Evolutionary conservation across 2,888 invertebrate genomes (phyloP).

Genomic region (Melieria picta): DNA sequence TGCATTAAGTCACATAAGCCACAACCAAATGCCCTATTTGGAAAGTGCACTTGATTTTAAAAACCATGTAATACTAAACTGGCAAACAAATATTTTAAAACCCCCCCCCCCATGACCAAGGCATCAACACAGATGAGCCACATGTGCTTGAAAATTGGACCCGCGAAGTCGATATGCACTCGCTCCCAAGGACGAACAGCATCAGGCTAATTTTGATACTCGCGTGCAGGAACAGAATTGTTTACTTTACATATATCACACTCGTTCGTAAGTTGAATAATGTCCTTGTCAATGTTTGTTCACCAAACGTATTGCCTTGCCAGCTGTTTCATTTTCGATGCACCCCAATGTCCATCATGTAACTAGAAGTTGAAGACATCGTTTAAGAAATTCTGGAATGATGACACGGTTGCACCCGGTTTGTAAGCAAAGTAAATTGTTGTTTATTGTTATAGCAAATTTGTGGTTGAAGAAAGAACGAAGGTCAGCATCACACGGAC

Average conservation of each 20-base stretch:
- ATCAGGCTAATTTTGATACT: not conserved
- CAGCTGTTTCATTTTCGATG: constrained; percentile 19
- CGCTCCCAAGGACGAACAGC: not conserved
- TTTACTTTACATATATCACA: constrained; percentile 17
- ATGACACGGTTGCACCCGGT: constrained; percentile 12
- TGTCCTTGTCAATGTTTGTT: constrained; percentile 24
- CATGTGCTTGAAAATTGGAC: no score
- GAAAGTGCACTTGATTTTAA: no score
- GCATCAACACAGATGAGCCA: no score
- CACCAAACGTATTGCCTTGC: constrained; percentile 29
- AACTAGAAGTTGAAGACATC: constrained; percentile 17
- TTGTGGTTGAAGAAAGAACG: constrained; percentile 23
- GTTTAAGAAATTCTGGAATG: constrained; percentile 7
- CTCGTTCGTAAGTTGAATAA: not conserved
- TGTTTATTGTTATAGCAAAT: constrained; percentile 24
- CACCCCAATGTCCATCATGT: constrained; percentile 28
- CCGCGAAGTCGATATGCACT: no score
- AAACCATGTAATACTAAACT: no score
- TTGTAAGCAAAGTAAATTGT: constrained; percentile 18
- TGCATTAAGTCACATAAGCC: no score
- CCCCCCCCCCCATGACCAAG: no score
- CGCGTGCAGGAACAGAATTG: not conserved
- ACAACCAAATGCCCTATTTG: no score
- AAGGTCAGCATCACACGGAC: constrained; percentile 17
- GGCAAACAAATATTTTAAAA: no score